Base-by-base conservation (phyloP, 2,888 invertebrate genomes). In the Odontothrips loti region DNA sequence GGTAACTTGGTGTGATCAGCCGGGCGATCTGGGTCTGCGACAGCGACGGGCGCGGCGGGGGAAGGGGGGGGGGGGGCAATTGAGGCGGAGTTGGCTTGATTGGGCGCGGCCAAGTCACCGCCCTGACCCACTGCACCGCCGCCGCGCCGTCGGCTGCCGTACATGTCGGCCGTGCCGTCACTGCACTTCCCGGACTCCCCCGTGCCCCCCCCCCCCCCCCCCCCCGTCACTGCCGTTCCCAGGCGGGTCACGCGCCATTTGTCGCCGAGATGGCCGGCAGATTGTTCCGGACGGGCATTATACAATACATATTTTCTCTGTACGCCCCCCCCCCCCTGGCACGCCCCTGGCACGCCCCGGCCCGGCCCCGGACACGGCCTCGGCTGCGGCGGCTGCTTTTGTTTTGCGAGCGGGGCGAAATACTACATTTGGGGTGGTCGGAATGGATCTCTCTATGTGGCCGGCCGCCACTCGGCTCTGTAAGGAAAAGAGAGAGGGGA, bases 391-490 rank as follows among this genome's bases (percentile, higher is more conserved):
- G 3, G 63, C 63, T n/a, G 68, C 68, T 75, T 75, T 75, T 75
- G 68, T 75, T 75, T 75, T 27, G 68, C 68, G 58, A 11, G 34
- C 6, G 34, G 6, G 58, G 6, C 58, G 27, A 27, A 75, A 75
- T 75, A 75, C 68, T 75, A 75, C 68, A 75, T 75, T 75, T 23
- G 68, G 68, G 68, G 68, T 27, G 68, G 68, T 23, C 68, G 68
- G 68, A 75, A 75, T 75, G 68, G 68, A 75, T 75, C 68, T 75
- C 34, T 58, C 68, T 75, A 75, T 75, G 68, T 75, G 23, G 58
- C 58, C 58, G 51, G 15, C 3, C 51, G 15, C 51, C 51, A 3
- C 51, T 10, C 51, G 15, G 6, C 51, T 3, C 51, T 43, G 34
- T 43, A 43, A 43, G 34, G 34, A 43, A 43, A 43, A 43, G 34